Conservation (phyloP, 2,888 invertebrate species). For the Pyrgus malvae region DNA sequence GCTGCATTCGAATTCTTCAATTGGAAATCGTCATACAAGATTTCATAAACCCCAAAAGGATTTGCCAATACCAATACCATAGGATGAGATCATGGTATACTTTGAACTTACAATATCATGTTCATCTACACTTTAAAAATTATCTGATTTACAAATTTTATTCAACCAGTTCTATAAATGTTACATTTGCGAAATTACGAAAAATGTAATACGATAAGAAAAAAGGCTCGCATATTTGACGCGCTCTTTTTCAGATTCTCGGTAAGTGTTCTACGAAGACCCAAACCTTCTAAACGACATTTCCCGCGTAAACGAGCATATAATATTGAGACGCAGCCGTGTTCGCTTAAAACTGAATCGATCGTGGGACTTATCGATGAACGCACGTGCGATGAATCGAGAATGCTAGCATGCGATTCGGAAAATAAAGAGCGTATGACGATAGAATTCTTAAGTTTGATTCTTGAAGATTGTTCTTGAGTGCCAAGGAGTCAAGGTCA, state of each 20-base stretch:
- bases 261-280: not conserved
- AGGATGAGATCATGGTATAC: too few relatives aligned
- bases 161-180: too few relatives aligned
- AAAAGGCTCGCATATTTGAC: not conserved
- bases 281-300: conserved; percentile 1
- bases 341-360: conserved; percentile 45
- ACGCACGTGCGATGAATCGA: conserved; percentile 36
- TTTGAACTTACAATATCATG: too few relatives aligned
- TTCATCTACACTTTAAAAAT: too few relatives aligned
- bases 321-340: conserved; percentile 13
- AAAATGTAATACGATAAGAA: too few relatives aligned
- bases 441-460: not conserved
- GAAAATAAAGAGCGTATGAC: not conserved
- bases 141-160: too few relatives aligned
- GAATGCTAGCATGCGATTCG: not conserved
- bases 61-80: too few relatives aligned
- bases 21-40: too few relatives aligned
- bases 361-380: conserved; percentile 46
- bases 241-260: not conserved
- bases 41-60: too few relatives aligned
- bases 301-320: conserved; percentile 14
- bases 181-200: too few relatives aligned
- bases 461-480: not conserved
- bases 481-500: not conserved
- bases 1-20: too few relatives aligned